Percentiles rank a stretch among this genome's conserved stretches.
These are phyloP conservation scores for Pelobates fuscus DNA, from an alignment of 2,113 vertebrate species.

Conservation along the genomic window DNA sequence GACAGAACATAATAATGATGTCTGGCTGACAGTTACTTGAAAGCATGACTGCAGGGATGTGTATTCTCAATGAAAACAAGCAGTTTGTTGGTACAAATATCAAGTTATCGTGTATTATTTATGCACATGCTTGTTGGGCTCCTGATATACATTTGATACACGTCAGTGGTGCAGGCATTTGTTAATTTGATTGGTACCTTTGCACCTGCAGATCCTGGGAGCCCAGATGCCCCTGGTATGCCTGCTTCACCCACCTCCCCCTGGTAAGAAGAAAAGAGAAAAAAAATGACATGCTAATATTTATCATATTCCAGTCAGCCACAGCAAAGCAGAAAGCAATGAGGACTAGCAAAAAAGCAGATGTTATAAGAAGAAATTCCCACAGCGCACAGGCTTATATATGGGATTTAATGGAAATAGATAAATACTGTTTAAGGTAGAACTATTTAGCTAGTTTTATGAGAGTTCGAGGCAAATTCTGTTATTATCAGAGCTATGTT, in stretches of 20 bases:
- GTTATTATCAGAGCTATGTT: too few species aligned
- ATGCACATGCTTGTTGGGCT: not conserved
- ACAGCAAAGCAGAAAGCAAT: not conserved
- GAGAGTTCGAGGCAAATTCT: too few species aligned
- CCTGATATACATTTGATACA: not conserved
- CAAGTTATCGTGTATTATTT: not conserved
- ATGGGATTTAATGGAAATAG: too few species aligned
- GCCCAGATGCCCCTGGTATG: conserved; percentile 61
- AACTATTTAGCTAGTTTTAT: too few species aligned
- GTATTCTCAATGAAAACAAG: too few species aligned
- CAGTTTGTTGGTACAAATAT: too few species aligned
- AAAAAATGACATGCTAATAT: not conserved
- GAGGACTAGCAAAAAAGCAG: not conserved
- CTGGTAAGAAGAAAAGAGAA: conserved; percentile 62
- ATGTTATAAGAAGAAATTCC: not conserved
- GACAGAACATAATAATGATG: too few species aligned
- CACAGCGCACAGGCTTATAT: too few species aligned
- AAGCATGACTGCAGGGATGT: too few species aligned
- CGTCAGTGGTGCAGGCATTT: not conserved
- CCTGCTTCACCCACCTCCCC: conserved; percentile 76
- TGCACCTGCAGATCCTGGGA: conserved; percentile 72
- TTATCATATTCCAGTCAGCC: not conserved
- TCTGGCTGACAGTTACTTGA: too few species aligned
- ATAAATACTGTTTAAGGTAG: too few species aligned
- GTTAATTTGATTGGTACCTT: conserved; percentile 66